phyloP scores from a whole-genome alignment of 2,888 invertebrate genomes.

The Apamea anceps region DNA sequence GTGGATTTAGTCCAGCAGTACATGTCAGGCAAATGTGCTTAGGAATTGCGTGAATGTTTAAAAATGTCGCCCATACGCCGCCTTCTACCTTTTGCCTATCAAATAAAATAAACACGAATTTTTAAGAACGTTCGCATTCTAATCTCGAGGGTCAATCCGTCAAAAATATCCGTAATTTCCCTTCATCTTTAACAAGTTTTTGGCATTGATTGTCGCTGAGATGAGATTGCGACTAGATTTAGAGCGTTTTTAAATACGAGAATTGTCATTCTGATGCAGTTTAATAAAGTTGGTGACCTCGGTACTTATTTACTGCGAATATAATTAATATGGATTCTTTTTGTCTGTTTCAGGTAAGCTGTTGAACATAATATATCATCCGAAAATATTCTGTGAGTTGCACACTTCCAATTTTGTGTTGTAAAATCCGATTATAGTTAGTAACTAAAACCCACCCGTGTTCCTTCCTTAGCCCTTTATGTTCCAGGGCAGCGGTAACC shows the following conservation, averaged over 20 bases:
- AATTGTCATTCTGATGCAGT: background rate
- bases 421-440: background rate
- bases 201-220: background rate
- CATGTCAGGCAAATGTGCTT: too few relatives aligned
- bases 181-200: background rate
- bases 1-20: too few relatives aligned
- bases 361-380: background rate
- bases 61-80: too few relatives aligned
- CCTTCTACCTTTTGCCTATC: too few relatives aligned
- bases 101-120: background rate
- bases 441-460: too few relatives aligned
- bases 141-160: too few relatives aligned
- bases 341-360: constrained; percentile 36
- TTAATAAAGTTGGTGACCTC: background rate
- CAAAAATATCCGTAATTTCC: too few relatives aligned
- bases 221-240: background rate
- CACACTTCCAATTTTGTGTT: background rate
- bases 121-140: too few relatives aligned
- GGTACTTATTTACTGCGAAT: background rate
- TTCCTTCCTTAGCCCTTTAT: too few relatives aligned
- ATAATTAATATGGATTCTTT: background rate
- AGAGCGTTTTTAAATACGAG: background rate
- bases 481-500: too few relatives aligned
- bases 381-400: constrained; percentile 3
- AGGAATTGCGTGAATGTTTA: too few relatives aligned